phyloP scores from a whole-genome alignment of 1,140 invertebrate genomes.

The Drosophila kanapiae region DNA sequence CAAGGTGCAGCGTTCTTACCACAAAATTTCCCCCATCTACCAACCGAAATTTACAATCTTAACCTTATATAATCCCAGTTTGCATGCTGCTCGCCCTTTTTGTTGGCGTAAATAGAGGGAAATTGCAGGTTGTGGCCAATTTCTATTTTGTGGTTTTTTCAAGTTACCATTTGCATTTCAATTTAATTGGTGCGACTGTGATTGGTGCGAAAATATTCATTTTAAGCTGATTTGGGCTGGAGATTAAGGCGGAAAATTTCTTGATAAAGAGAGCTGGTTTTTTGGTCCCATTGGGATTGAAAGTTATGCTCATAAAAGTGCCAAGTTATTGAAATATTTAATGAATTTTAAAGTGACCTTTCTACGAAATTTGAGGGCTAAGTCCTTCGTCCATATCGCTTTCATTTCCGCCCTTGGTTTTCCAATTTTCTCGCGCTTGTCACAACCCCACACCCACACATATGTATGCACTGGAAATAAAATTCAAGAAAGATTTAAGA shows the following conservation, averaged over 20 bases:
- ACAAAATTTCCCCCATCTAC: neutral
- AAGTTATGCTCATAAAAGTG: neutral
- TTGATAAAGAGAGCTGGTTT: neutral
- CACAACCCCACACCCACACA: conserved; percentile 6
- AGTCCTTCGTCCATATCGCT: conserved; percentile 28
- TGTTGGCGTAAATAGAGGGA: neutral
- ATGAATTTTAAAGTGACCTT: conserved; percentile 19
- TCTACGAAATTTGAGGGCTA: conserved; percentile 6
- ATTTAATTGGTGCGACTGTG: conserved; percentile 28
- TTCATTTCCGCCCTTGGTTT: conserved; percentile 6
- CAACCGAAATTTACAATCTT: neutral
- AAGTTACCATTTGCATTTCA: conserved; percentile 33
- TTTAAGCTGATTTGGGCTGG: conserved; percentile 1
- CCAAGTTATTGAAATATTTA: conserved; percentile 2
- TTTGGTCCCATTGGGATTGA: neutral
- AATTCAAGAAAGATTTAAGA: neutral
- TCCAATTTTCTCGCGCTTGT: conserved; percentile 44
- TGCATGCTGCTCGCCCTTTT: conserved; percentile 6
- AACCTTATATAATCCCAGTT: neutral
- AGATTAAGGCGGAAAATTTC: neutral
- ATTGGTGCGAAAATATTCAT: neutral
- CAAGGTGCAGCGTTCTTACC: conserved; percentile 11
- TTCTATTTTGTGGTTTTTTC: conserved; percentile 42
- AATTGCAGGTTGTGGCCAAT: conserved; percentile 5
- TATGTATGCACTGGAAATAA: neutral